Evolutionary conservation across 1,140 invertebrate species (phyloP).

Genomic region (Artemia franciscana): DNA sequence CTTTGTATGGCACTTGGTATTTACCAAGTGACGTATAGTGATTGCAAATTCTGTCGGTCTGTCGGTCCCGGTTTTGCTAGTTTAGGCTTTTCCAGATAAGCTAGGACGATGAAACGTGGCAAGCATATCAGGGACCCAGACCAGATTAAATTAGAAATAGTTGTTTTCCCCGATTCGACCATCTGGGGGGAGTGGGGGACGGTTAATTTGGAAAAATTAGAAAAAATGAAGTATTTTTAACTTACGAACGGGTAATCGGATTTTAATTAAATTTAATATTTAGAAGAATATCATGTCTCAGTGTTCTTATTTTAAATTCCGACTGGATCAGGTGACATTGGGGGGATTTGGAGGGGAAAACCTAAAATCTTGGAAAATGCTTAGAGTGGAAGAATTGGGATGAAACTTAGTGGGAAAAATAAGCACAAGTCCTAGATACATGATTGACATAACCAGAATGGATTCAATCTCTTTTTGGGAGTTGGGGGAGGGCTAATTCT

Average conservation of each 20-base stretch:
- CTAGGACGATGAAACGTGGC: background rate
- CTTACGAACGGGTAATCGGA: background rate
- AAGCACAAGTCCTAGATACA: no score
- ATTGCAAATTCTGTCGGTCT: no score
- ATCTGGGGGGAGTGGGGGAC: background rate
- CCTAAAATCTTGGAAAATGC: no score
- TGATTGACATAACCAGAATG: no score
- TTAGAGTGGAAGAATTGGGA: no score
- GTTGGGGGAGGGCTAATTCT: no score
- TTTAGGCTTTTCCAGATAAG: background rate
- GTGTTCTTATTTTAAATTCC: background rate
- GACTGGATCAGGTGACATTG: background rate
- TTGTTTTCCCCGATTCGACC: background rate
- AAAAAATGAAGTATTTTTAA: background rate
- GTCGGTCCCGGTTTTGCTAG: no score
- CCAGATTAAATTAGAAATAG: background rate
- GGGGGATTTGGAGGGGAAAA: background rate
- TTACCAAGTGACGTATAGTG: no score
- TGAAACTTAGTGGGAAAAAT: no score
- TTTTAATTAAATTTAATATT: background rate
- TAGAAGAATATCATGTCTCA: background rate
- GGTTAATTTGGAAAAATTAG: background rate
- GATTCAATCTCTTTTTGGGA: no score
- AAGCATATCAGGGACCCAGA: background rate
- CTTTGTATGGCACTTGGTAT: no score